Conservation (phyloP, 2,888 invertebrate species). For the Cheilosia variabilis region DNA sequence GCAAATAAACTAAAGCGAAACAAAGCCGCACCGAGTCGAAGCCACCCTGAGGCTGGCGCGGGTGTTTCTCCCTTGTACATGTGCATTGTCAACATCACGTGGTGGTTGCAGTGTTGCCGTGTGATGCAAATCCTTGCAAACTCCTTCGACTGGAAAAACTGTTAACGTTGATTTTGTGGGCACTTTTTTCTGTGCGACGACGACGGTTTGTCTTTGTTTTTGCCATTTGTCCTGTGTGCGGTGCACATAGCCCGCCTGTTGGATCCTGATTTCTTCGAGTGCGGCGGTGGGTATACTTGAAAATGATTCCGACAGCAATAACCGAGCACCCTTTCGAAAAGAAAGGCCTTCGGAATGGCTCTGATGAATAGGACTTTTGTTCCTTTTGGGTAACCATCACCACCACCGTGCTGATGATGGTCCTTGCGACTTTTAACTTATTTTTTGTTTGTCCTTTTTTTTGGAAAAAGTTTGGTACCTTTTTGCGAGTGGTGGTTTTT, state of each 20-base stretch:
- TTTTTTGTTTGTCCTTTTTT: conserved; percentile 24
- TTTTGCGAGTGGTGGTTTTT: conserved; percentile 41
- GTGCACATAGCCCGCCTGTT: conserved; percentile 31
- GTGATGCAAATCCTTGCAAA: conserved; percentile 69
- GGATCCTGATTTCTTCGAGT: conserved; percentile 63
- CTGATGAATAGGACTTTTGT: conserved; percentile 73
- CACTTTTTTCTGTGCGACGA: conserved; percentile 23
- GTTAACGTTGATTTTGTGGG: conserved; percentile 71
- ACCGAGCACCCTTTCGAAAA: conserved; percentile 64
- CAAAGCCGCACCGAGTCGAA: conserved; percentile 46
- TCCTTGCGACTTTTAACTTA: conserved; percentile 69
- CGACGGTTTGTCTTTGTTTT: conserved; percentile 35
- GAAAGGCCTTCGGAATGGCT: conserved; percentile 51
- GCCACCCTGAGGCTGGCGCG: conserved; percentile 30
- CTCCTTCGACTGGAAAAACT: conserved; percentile 72
- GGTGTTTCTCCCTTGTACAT: conserved; percentile 20
- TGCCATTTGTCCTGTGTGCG: conserved; percentile 40
- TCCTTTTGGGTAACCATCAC: conserved; percentile 64
- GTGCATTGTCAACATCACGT: conserved; percentile 61
- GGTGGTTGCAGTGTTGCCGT: conserved; percentile 63
- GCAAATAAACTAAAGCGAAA: conserved; percentile 63
- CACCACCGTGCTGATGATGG: conserved; percentile 41
- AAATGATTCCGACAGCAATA: conserved; percentile 61
- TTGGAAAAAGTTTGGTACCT: conserved; percentile 63
- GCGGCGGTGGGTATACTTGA: conserved; percentile 41